Evolutionary conservation across 2,113 vertebrate species (phyloP), one percentile per base, ranked within the genome.

Genomic region (Limanda limanda): DNA sequence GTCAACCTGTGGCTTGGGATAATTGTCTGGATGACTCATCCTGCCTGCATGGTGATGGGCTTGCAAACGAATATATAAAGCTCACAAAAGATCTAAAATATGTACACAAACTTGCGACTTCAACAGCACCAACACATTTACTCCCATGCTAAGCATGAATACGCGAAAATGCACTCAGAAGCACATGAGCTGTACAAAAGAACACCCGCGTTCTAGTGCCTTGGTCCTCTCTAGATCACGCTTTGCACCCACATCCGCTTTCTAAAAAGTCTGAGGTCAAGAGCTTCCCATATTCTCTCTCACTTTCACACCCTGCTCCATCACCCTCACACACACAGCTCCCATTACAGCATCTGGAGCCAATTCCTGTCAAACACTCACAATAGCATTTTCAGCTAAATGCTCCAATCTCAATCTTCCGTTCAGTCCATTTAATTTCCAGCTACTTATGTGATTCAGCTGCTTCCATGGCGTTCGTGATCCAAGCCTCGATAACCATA

Each of bases 1-100:
- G 91, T 94, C 93, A 93, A 92, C 90, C 81, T 91, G 92, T 86
- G 92, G 93, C 76, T 92, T 88, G 64, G 87, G 87, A 92, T 93
- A 91, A 90, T 88, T 86, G 79, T 73, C 73, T 67, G 3, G 77
- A 91, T 95, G 93, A 94, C 90, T 94, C 86, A 93, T 80, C 65
- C 67, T 42, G 40, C 35, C 35, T 81, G 88, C 80, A 82, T 78
- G 64, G 78, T 67, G 80, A 87, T 76, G 71, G 80, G 78, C 55
- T 82, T 83, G 71, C 78, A 80, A 82, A 77, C 3, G 14, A 68
- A 76, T 88, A 71, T 77, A 79, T 56, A 73, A 83, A 77, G 68
- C 74, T 77, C 52, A 72, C 56, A 17, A 74, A 48, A 65, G 51
- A 78, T 73, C 71, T 71, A 51, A 76, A 85, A 86, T 70, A 66